Base-by-base conservation (phyloP, 2,888 invertebrate species). In the Cyclophora punctaria region DNA sequence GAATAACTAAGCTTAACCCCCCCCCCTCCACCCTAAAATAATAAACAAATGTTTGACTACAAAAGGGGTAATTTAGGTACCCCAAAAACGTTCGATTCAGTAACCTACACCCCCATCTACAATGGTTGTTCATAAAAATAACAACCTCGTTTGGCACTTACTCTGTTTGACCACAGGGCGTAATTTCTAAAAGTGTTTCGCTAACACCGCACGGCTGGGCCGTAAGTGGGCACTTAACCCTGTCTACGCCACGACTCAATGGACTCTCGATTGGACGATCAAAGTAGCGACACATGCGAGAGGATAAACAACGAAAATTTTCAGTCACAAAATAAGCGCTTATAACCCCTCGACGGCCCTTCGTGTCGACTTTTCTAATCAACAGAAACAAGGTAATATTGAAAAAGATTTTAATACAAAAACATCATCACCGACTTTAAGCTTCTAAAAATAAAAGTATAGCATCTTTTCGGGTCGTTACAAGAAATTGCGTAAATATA, bases 221-320 rank as follows among this genome's bases (percentile, higher is more conserved):
- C 50, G 42, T 48, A 59, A 60, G 59, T 59, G 57, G 56, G 43
- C 45, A 55, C 57, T 57, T 56, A 54, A 49, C 51, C 55, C 53
- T 48, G 49, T 54, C 56, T 58, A 45, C 35, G 49, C 47, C 51
- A 51, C 60, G 55, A 55, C 53, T 57, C 55, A 63, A 57, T 56
- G 58, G 60, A 47, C 60, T 45, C 58, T 53, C 60, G 53, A 58
- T 49, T 55, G 55, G 51, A 49, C 51, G 63, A 62, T 67, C 66
- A 64, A 68, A 68, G 64, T 55, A 61, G 49, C 53, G 50, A 52
- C 45, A 55, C 59, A 57, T 52, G 54, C 53, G 60, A 50, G 53
- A 59, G 53, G 59, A 56, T 57, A 53, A 54, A 58, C 55, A 53
- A 45, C 41, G 41, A 45, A 56, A 35, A 33, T 48, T 43, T 45